Evolutionary conservation across 92 coral and sea anemone species (phyloP).

Genomic region (Zoanthus gigantus): DNA sequence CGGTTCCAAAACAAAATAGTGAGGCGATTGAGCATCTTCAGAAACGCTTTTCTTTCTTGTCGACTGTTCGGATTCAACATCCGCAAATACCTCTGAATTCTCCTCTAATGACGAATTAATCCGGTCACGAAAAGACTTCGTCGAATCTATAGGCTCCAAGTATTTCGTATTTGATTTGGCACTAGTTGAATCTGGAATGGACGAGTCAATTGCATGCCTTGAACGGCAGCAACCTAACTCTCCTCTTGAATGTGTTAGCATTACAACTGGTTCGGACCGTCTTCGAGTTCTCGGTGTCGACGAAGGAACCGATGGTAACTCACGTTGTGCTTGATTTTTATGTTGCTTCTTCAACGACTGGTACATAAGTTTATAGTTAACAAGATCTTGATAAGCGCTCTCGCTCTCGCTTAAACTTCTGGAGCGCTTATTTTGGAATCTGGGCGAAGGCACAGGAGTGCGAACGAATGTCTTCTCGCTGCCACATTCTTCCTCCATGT

Average conservation of each 20-base stretch:
- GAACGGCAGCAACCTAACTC: neutral
- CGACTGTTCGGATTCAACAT: neutral
- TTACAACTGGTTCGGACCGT: conserved; percentile 25
- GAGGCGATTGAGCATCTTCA: neutral
- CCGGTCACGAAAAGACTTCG: conserved; percentile 21
- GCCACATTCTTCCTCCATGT: conserved; percentile 26
- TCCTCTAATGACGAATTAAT: conserved; percentile 18
- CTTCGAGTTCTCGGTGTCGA: conserved; percentile 15
- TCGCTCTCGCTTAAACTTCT: conserved; percentile 29
- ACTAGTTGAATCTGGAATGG: neutral
- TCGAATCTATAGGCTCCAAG: conserved; percentile 36
- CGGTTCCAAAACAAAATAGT: conserved; percentile 26
- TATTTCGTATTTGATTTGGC: neutral
- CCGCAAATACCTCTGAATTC: neutral
- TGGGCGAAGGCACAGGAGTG: conserved; percentile 44
- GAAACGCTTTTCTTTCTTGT: neutral
- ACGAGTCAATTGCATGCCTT: neutral
- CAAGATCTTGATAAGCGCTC: conserved; percentile 32
- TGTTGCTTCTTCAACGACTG: conserved; percentile 1
- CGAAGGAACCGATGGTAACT: conserved; percentile 1
- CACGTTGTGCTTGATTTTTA: neutral
- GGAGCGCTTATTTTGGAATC: conserved; percentile 16
- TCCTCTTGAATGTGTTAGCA: conserved; percentile 8
- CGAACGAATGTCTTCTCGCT: neutral
- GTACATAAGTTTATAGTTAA: neutral